Evolutionary conservation across 2,113 vertebrate genomes (phyloP), one percentile per base, ranked within the genome.

Genomic region (Carassius gibelio): DNA sequence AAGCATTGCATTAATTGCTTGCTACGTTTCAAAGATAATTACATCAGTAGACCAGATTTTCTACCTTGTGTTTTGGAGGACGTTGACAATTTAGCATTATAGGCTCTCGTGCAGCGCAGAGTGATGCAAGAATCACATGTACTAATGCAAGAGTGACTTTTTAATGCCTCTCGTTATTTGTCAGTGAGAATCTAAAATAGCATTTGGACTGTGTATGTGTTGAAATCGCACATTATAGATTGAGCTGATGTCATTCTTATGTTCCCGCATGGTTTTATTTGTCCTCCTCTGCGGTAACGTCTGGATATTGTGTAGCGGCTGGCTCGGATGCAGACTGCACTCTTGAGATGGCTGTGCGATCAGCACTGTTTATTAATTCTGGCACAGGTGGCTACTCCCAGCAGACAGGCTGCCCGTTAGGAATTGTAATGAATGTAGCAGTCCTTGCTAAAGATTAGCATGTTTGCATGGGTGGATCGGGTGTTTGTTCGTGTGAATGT

Each of bases 1-100:
- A 66, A 88, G 85, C 57, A 79, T 45, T 82, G 57, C 75, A 88
- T 87, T 86, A 90, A 75, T 87, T 62, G 81, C 77, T 42, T 15
- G 45, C 78, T 21, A 26, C 4, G 66, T 80, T 87, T 52, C 83
- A 81, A 52, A 68, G 69, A 86, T 85, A 89, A 88, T 86, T 77
- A 71, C 68, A 85, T 83, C 68, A 61, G 82, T 82, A 82, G 64
- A 26, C 76, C 80, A n/a, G 52, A 36, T 57, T 76, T 75, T 82
- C 69, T 68, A 87, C 48, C 69, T 69, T 61, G 7, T 87, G 80
- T 83, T 84, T 87, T 77, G 21, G 50, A 15, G 66, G 69, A 62
- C 64, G 64, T n/a, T 38, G 68, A 62, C 52, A 81, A 62, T 87
- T 88, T 86, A 82, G 72, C 84, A 72, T 88, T 78, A 68, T 78